Conservation (phyloP, 2,113 vertebrate genomes). For the Chrysemys picta region DNA sequence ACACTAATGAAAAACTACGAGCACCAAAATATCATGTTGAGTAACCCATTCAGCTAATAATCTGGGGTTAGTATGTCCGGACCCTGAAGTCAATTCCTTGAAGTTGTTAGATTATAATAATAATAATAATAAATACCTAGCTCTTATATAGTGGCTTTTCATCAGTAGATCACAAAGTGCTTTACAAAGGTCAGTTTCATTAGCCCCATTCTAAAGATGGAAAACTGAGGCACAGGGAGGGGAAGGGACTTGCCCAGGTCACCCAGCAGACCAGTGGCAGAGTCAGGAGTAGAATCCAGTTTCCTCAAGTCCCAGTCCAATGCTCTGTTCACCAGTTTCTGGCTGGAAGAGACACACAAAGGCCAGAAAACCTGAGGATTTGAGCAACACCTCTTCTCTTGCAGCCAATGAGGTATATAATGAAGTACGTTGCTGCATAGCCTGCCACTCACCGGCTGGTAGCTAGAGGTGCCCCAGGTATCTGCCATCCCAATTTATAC, state of each 20-base stretch:
- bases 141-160: background rate
- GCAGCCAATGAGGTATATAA: constrained; percentile 49
- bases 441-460: background rate
- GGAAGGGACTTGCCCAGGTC: background rate
- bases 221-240: background rate
- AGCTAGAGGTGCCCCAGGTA: constrained; percentile 33
- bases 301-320: constrained; percentile 65
- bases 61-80: background rate
- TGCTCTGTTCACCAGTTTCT: constrained; percentile 67
- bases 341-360: constrained; percentile 63
- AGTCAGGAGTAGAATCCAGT: constrained; percentile 62
- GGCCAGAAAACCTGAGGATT: constrained; percentile 50
- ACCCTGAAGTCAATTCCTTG: background rate
- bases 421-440: constrained; percentile 17
- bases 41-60: background rate
- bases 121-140: background rate
- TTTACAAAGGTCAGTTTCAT: background rate
- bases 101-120: background rate
- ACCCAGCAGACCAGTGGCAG: constrained; percentile 38
- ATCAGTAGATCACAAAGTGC: constrained; percentile 13
- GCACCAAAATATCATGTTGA: rapidly evolving
- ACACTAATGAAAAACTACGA: background rate
- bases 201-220: background rate
- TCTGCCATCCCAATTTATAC: constrained; percentile 29
- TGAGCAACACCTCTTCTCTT: constrained; percentile 41